Conservation (phyloP, 2,888 invertebrate genomes). For the Aplocera efformata region DNA sequence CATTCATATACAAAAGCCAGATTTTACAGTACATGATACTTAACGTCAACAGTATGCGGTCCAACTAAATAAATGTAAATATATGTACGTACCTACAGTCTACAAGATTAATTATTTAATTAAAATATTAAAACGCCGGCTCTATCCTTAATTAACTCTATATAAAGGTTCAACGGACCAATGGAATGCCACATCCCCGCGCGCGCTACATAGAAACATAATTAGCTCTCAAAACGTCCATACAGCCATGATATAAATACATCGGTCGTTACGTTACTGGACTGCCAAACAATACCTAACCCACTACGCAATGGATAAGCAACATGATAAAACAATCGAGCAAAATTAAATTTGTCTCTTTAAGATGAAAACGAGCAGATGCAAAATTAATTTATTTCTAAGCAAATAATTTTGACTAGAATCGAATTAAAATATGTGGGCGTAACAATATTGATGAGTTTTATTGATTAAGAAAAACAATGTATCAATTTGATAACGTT, state of each 20-base stretch:
- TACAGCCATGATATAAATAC: constrained; percentile 44
- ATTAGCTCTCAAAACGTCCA: constrained; percentile 60
- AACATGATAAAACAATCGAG: background rate
- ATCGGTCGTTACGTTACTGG: constrained; percentile 39
- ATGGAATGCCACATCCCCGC: constrained; percentile 67
- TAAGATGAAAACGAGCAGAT: constrained; percentile 36
- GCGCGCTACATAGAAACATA: constrained; percentile 70
- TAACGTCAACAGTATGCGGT: too few relatives aligned
- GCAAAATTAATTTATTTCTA: constrained; percentile 41
- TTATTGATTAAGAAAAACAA: too few relatives aligned
- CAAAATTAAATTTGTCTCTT: constrained; percentile 8
- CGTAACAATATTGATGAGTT: too few relatives aligned
- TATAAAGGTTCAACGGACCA: constrained; percentile 50
- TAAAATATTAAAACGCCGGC: constrained; percentile 13
- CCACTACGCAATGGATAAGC: constrained; percentile 26
- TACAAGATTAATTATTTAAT: background rate
- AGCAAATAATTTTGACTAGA: too few relatives aligned
- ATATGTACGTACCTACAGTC: too few relatives aligned
- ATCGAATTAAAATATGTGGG: too few relatives aligned
- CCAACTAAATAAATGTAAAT: too few relatives aligned
- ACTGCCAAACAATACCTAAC: constrained; percentile 14
- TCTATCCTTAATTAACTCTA: constrained; percentile 32
- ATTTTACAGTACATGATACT: too few relatives aligned
- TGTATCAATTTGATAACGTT: too few relatives aligned
- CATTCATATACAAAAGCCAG: too few relatives aligned